Base-by-base conservation (phyloP, 2,797 vertebrate genomes). In the Orestias chungarensis region DNA sequence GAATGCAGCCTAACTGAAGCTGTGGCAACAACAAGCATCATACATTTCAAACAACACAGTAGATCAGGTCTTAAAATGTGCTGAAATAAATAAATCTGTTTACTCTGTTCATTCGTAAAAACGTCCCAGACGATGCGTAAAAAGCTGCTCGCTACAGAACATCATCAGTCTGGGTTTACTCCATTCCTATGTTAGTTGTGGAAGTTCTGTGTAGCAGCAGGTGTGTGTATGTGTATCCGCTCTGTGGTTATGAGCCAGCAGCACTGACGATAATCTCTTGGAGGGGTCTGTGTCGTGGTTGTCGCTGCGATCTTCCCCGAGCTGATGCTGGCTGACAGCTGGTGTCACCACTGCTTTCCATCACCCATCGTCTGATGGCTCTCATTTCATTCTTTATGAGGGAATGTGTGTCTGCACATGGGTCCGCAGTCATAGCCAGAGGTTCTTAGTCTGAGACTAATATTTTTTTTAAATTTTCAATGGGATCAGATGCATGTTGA, bases 251-350 rank as follows among this genome's bases (percentile, higher is more conserved):
- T 14, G 71, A 82, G 86, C 83, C 83, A 85, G 85, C 85, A 84
- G 85, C 86, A 43, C 20, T 91, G 89, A 92, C 49, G 89, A 88
- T 92, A 91, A 92, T 93, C 86, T 93, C 86, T 92, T 74, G 55
- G 86, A 91, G 92, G 89, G 91, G 82, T 92, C 87, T 66, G 85
- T 89, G 91, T 92, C 76, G 87, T 87, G 92, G 90, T 91, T 93
- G 92, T 93, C 92, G 91, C 88, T 79, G 82, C 86, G 82, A 92
- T 91, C 87, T 89, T 87, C 86, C 87, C 52, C 11, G 70, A 82
- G 89, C 90, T 91, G 88, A 91, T 93, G 87, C 70, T 80, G 73
- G 86, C 85, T 92, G 90, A 92, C 90, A 90, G 88, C 92, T 89
- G 85, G 82, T 92, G 91, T 92, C 91, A 91, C 83, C 86, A 86